phyloP scores from a whole-genome alignment of 1,140 invertebrate genomes.

The Neotoxoptera formosana region DNA sequence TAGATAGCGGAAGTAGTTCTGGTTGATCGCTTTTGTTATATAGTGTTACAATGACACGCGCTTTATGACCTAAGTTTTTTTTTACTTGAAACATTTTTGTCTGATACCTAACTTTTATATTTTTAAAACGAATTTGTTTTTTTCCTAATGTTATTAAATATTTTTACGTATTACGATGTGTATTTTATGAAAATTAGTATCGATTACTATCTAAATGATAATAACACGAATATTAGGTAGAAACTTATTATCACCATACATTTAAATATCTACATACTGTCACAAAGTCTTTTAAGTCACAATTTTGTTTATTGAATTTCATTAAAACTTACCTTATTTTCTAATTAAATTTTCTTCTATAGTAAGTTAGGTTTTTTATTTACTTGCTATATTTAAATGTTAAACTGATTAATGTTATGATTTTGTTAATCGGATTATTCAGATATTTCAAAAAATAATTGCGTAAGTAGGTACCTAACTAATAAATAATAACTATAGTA shows the following conservation, averaged over 20 bases:
- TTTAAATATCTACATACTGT: no score
- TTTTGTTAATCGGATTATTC: no score
- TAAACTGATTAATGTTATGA: background rate
- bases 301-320: background rate
- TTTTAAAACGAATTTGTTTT: background rate
- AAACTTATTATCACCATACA: background rate
- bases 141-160: background rate
- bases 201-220: background rate
- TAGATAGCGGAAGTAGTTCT: background rate
- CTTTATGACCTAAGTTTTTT: background rate
- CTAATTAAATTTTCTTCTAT: background rate
- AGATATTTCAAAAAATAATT: no score
- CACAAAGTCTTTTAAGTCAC: background rate
- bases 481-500: no score
- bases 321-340: background rate
- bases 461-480: no score
- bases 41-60: background rate
- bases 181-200: background rate
- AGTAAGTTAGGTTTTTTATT: background rate
- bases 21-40: background rate
- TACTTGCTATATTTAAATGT: background rate
- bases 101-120: background rate
- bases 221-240: background rate
- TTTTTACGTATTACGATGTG: background rate
- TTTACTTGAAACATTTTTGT: background rate